Base-by-base conservation (phyloP, 23 tunicate species). In the Styela plicata region DNA sequence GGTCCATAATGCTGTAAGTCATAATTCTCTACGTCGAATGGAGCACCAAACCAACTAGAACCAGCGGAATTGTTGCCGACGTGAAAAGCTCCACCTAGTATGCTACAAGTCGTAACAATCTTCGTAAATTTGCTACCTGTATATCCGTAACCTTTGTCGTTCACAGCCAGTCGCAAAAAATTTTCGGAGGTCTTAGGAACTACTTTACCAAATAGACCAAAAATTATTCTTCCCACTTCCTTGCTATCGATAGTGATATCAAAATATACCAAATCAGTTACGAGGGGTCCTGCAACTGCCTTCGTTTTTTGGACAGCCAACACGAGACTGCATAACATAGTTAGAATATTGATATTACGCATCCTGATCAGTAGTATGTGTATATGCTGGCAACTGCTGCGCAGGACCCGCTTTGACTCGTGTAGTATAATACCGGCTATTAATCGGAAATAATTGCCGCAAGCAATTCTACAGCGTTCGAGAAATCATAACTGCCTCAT, bases 11-110 rank as follows among this genome's bases (percentile, higher is more conserved):
- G 81, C 16, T 24, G 64, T 0, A 76, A 65, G 19, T 76, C 37
- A 44, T 33, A 76, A 76, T 76, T 76, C 27, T 76, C 81, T 21
- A 18, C 18, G 17, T 53, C 63, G 1, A 76, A 76, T 76, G 81
- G 66, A 22, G 81, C 81, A 20, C 81, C 81, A 53, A 76, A 76
- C 81, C 81, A 76, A 76, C 81, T 76, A 53, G 10, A 36, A n/a
- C 78, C 78, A 17, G 20, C 57, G 18, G 63, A 17, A 0, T 20
- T 33, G 27, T 73, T 61, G 19, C 2, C 78, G 22, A 24, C 18
- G 17, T 26, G 0, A 34, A 73, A 34, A 7, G 81, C 21, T 76
- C 81, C 81, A 44, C 81, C 81, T 13, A 76, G 22, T 16, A 76
- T 29, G 16, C n/a, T 33, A 27, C 44, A 76, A 13, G 28, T 29